Conservation (phyloP, 2,888 invertebrate genomes). For the Tetrapedia diversipes region DNA sequence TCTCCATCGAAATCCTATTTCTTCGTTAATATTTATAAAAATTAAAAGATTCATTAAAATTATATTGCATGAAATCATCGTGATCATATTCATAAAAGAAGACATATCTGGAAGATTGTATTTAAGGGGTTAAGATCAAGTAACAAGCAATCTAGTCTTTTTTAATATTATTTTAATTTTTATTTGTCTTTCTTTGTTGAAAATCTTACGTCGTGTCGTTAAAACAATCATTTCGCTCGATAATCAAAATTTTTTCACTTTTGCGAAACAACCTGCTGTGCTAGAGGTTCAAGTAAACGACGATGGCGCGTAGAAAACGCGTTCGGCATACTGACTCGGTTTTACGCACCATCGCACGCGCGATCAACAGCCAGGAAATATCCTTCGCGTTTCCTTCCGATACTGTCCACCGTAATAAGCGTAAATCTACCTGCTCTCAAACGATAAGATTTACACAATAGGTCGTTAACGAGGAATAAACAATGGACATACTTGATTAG, state of each 20-base stretch:
- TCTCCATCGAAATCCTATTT: too few species aligned
- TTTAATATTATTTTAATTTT: too few species aligned
- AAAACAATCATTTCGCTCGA: too few species aligned
- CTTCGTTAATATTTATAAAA: too few species aligned
- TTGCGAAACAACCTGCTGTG: constrained; percentile 58
- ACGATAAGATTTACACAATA: constrained; percentile 32
- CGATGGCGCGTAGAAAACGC: constrained; percentile 42
- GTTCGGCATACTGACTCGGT: constrained; percentile 66
- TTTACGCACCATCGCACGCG: constrained; percentile 55
- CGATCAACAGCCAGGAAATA: constrained; percentile 45
- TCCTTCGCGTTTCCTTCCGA: constrained; percentile 35
- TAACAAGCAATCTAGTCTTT: too few species aligned
- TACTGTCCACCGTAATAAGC: constrained; percentile 30
- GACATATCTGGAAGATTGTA: too few species aligned
- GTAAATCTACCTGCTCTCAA: neutral
- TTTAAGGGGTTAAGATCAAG: too few species aligned
- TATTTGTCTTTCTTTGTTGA: too few species aligned
- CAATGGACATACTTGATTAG: constrained; percentile 37
- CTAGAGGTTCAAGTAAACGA: constrained; percentile 7
- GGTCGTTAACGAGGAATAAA: constrained; percentile 25
- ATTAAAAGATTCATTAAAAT: too few species aligned
- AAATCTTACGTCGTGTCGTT: too few species aligned
- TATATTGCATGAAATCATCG: too few species aligned
- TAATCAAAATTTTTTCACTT: constrained; percentile 35
- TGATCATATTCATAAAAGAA: too few species aligned